These are phyloP conservation scores for Leucophenga maculata DNA, from an alignment of 2,888 invertebrate species.

Conservation along the genomic window DNA sequence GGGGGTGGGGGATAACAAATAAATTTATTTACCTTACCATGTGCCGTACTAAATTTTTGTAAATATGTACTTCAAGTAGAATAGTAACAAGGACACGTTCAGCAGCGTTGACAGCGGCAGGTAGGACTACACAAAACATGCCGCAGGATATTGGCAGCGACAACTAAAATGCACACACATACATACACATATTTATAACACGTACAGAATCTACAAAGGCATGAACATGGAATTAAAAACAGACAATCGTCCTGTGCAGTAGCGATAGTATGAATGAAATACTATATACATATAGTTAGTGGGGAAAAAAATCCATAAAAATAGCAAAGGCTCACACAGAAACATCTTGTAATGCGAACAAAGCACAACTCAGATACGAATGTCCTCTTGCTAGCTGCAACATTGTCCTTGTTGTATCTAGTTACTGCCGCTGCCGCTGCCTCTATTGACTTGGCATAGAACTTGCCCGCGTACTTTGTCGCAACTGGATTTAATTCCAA, in stretches of 20 bases:
- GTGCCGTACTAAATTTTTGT: no score
- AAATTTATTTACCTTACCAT: background rate
- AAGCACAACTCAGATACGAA: slow-evolving; percentile 9
- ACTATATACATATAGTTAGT: background rate
- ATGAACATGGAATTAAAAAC: slow-evolving; percentile 21
- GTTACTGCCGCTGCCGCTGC: no score
- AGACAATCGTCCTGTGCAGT: background rate
- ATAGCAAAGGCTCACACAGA: slow-evolving; percentile 5
- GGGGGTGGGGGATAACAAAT: slow-evolving; percentile 29
- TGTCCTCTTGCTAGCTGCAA: background rate
- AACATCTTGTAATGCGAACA: slow-evolving; percentile 23
- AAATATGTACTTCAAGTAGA: no score
- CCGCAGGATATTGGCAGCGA: slow-evolving; percentile 41
- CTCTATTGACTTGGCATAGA: background rate
- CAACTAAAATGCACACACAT: slow-evolving; percentile 18
- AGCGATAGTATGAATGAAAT: background rate
- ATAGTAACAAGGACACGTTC: no score
- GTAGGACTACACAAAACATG: slow-evolving; percentile 27
- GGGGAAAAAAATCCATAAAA: background rate
- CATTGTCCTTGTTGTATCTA: no score
- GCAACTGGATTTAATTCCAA: slow-evolving; percentile 52
- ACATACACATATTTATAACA: background rate
- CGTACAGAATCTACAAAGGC: background rate
- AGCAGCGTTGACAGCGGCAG: no score
- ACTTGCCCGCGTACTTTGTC: slow-evolving; percentile 1